Base-by-base conservation (phyloP, 2,797 vertebrate species). In the Mionectes olivaceus region DNA sequence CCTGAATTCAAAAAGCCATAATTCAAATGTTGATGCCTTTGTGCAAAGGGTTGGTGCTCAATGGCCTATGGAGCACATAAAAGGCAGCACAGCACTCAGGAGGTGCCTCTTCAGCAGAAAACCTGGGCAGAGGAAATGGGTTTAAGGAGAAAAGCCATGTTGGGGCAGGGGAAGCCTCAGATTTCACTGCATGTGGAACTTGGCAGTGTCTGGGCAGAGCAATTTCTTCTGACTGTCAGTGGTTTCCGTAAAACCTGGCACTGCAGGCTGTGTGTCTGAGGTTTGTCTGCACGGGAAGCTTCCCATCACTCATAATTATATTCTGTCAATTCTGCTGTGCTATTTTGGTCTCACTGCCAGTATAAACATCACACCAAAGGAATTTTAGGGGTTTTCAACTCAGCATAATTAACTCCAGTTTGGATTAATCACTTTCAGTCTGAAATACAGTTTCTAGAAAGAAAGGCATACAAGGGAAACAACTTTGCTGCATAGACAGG, bases 31-130 rank as follows among this genome's bases (percentile, higher is more conserved):
- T 46, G 57, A 59, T 41, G 63, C 27, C 71, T 92, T 46, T 81
- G 64, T 83, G 59, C 85, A 16, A 4, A 60, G 49, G 28, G 43
- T 59, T 43, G 18, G 30, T 59, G 67, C 83, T 86, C 87, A 53
- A 23, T 55, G 79, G 81, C 64, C 64, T 74, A 41, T 32, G 56
- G 53, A 80, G 37, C 77, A 27, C 23, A 76, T 15, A 55, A 71
- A 85, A 87, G 4, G 43, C 50, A 78, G 35, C 81, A 39, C 3
- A 3, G 44, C 70, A 19, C 50, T 61, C 46, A 64, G 70, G 28
- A 83, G 57, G 46, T 59, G 69, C 65, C 70, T 78, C 82, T 49
- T 71, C 89, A 88, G 82, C 84, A 94, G 76, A 90, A 93, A 86
- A 35, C 30, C 74, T 55, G 49, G 3, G 52, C 78, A 77, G 27